Base-by-base conservation (phyloP, 2,888 invertebrate species). In the Geophilus truncorum region DNA sequence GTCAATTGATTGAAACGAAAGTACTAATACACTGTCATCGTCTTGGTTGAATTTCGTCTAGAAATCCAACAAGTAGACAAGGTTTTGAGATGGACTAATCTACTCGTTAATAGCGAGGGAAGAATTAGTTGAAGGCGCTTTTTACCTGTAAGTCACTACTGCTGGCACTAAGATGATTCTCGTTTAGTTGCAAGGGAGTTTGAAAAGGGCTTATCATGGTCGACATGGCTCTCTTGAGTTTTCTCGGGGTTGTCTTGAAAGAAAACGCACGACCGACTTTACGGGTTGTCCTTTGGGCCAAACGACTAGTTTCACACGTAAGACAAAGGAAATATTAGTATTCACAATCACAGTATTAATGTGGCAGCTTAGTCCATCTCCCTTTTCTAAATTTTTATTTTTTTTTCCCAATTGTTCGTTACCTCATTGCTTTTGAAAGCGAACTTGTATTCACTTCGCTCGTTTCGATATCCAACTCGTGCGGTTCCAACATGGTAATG, bases 181-280 rank as follows among this genome's bases (percentile, higher is more conserved):
- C 12, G n/a, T 28, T 81, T 77, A 70, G 70, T 25, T 70, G 25
- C 70, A 25, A 25, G n/a, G 81, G 77, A 15, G 51, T 30, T 77
- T 81, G 80, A 79, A 84, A 81, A 12, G 96, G 95, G 82, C 93
- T 93, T 91, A 96, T 95, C 93, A 96, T 95, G 70, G 95, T 94
- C 23, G 97, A 97, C 88, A 97, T 94, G 34, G 97, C 96, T 81
- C 97, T 91, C 88, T 96, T 96, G 85, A 97, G 88, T 87, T 95
- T 95, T 83, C 94, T 94, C 78, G 97, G 97, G 32, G 97, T 97
- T 89, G 96, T 95, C 88, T 95, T 96, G 88, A 97, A 96, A 83
- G 96, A 97, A 86, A 97, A 93, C 83, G 97, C 97, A 84, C 97
- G 91, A 80, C 95, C 95, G 84, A 97, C 95, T 90, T 94, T 83